Evolutionary conservation across 2,888 invertebrate species (phyloP).

Genomic region (Arenicola marina): DNA sequence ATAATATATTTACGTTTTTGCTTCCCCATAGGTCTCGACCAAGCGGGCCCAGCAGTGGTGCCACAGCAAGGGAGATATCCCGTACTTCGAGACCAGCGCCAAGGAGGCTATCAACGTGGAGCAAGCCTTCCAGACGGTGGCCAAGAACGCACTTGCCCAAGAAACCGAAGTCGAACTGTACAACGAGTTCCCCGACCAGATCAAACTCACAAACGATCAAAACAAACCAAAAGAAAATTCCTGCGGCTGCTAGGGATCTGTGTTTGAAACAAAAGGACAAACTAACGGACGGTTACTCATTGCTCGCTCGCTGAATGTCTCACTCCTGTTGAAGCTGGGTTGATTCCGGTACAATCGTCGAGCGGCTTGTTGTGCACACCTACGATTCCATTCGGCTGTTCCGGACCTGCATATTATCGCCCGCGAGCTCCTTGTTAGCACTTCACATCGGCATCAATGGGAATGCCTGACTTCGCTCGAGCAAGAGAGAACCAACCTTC

Average conservation of each 20-base stretch:
- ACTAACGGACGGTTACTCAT: not conserved
- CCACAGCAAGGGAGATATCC: conserved; percentile 97
- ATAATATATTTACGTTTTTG: not conserved
- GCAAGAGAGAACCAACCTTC: no score
- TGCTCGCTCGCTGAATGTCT: no score
- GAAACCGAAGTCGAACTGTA: conserved; percentile 84
- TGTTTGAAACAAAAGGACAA: no score
- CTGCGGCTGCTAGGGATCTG: conserved; percentile 5
- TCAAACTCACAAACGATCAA: conserved; percentile 63
- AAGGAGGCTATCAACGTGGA: conserved; percentile 99
- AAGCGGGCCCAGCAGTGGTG: conserved; percentile 91
- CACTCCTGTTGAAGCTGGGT: no score
- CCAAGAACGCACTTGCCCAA: conserved; percentile 88
- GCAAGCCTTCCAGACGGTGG: conserved; percentile 98
- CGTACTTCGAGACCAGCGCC: conserved; percentile 99
- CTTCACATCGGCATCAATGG: no score
- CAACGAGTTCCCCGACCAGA: conserved; percentile 97
- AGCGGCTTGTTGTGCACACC: no score
- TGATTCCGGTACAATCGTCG: no score
- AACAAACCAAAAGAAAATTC: conserved; percentile 2
- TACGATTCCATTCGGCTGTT: no score
- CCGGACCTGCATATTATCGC: no score
- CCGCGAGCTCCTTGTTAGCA: no score
- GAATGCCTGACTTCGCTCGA: no score
- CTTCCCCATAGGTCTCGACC: conserved; percentile 55